phyloP scores from a whole-genome alignment of 1,140 invertebrate species.

The Catajapyx aquilonaris region DNA sequence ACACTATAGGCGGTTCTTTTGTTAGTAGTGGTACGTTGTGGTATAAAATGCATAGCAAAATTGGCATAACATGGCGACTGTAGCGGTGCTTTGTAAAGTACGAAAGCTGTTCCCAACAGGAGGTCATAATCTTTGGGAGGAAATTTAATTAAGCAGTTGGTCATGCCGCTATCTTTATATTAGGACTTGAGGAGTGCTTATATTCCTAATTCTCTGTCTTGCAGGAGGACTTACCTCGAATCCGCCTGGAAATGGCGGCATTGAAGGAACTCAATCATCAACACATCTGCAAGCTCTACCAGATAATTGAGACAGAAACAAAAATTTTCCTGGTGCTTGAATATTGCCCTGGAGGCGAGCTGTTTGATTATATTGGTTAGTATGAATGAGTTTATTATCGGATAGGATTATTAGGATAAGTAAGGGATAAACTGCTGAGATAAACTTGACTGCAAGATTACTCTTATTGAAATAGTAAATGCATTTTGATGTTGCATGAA shows the following conservation, averaged over 20 bases:
- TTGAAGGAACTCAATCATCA: slow-evolving; percentile 57
- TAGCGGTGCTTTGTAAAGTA: no score
- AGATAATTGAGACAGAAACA: slow-evolving; percentile 53
- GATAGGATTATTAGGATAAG: slow-evolving; percentile 9
- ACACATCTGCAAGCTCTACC: slow-evolving; percentile 63
- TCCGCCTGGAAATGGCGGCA: slow-evolving; percentile 57
- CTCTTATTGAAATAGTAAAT: no score
- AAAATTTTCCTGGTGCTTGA: slow-evolving; percentile 53
- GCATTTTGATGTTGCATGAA: no score
- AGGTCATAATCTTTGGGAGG: no score
- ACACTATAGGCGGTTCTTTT: no score
- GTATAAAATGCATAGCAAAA: no score
- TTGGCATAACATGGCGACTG: no score
- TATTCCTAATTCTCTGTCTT: slow-evolving; percentile 15
- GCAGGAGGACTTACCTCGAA: slow-evolving; percentile 54
- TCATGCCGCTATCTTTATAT: no score
- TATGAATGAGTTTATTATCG: slow-evolving; percentile 6
- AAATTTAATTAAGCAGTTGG: no score
- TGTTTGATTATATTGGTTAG: slow-evolving; percentile 61
- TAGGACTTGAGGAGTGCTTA: no score
- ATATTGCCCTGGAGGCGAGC: slow-evolving; percentile 61
- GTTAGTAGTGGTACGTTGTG: no score
- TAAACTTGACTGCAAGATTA: slow-evolving; percentile 7
- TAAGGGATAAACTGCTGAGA: slow-evolving; percentile 3
- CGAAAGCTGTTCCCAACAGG: no score